Percentiles rank a stretch among this genome's conserved stretches.
Conservation (phyloP, 2,797 vertebrate genomes). For the Sternarchorhynchus goeldii region DNA sequence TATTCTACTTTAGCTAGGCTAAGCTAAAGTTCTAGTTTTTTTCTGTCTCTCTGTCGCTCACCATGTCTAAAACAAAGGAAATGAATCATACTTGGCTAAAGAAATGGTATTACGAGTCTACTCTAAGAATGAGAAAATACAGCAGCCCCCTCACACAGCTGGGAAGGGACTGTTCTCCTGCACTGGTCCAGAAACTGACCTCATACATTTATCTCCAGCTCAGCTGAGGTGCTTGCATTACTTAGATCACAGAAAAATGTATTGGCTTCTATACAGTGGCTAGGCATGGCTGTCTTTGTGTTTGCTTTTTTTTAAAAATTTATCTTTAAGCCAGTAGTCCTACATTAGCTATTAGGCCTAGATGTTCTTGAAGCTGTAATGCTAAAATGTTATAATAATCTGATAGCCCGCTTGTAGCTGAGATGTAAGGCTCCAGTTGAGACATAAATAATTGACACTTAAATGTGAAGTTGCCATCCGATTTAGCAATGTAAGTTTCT, state of each 20-base stretch:
- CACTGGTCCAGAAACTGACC: constrained; percentile 43
- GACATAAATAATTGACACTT: no score
- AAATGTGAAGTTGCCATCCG: no score
- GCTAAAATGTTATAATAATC: not conserved
- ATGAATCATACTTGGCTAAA: constrained; percentile 50
- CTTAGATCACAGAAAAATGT: constrained; percentile 13
- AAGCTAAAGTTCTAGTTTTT: not conserved
- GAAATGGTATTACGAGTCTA: constrained; percentile 34
- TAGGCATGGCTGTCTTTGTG: not conserved
- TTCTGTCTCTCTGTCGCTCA: constrained; percentile 12
- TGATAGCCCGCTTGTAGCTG: not conserved
- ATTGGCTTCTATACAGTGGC: no score
- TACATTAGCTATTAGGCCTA: not conserved
- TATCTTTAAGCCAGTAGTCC: not conserved
- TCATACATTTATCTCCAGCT: constrained; percentile 37
- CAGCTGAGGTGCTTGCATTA: constrained; percentile 31
- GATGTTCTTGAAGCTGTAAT: not conserved
- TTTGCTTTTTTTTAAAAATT: not conserved
- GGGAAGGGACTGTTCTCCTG: constrained; percentile 27
- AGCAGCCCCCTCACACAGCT: constrained; percentile 37
- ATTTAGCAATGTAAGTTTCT: no score
- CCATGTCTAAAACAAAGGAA: constrained; percentile 43
- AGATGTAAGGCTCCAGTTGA: no score
- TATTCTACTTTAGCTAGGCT: not conserved
- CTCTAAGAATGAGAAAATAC: constrained; percentile 22